phyloP scores from a whole-genome alignment of 2,888 invertebrate genomes.

The Campoletis raptor region DNA sequence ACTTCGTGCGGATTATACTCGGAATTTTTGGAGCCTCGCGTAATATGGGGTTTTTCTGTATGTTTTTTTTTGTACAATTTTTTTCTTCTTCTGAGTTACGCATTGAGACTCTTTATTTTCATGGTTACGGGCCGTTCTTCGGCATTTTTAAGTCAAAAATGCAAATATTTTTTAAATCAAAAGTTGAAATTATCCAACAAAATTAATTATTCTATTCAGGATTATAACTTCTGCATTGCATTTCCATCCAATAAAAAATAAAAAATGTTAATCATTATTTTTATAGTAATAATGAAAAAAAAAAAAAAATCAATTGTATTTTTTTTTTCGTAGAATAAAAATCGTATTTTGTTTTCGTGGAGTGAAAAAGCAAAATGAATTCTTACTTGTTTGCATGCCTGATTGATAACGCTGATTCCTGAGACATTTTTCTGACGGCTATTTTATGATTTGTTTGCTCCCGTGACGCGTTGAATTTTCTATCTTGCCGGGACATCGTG shows the following conservation, averaged over 20 bases:
- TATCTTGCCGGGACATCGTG: conserved; percentile 7
- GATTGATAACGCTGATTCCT: conserved; percentile 38
- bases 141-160: neutral
- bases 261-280: no score
- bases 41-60: conserved; percentile 1
- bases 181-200: no score
- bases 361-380: conserved; percentile 6
- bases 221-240: no score
- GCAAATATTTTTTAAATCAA: no score
- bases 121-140: neutral
- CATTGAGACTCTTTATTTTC: neutral
- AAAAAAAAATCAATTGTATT: neutral
- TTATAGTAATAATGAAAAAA: neutral
- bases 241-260: no score
- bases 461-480: conserved; percentile 31
- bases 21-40: conserved; percentile 45
- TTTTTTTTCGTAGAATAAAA: neutral
- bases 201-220: no score
- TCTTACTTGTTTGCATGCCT: conserved; percentile 10
- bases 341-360: neutral
- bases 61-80: neutral
- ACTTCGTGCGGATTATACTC: conserved; percentile 14
- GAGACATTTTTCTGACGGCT: conserved; percentile 50
- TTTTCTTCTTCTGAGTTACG: neutral
- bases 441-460: conserved; percentile 62